Conservation (phyloP, 2,888 invertebrate species). For the Leucophenga montana region DNA sequence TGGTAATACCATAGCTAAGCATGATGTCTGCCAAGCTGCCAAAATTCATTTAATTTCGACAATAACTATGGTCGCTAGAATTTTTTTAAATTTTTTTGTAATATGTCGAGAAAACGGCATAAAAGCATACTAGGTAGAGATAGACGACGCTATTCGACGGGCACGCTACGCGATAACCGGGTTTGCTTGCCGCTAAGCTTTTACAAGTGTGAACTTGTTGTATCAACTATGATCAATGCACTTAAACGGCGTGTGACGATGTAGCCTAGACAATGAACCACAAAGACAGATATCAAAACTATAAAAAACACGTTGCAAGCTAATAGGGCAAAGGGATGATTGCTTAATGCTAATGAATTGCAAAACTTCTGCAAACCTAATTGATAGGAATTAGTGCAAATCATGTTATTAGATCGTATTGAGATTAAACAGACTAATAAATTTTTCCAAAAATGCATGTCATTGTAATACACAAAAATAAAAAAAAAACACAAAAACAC, state of each 20-base stretch:
- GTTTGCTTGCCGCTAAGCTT: not conserved
- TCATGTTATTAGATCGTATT: not conserved
- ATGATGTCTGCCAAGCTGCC: not conserved
- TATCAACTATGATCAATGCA: no score
- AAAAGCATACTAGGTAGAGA: not conserved
- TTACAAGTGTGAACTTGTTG: no score
- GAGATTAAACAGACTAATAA: not conserved
- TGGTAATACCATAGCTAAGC: constrained; percentile 11
- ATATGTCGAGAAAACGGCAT: constrained; percentile 34
- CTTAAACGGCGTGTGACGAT: not conserved
- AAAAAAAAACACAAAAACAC: no score
- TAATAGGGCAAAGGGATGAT: no score
- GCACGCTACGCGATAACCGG: not conserved
- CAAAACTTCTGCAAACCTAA: not conserved
- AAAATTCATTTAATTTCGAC: constrained; percentile 47
- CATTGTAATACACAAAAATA: not conserved
- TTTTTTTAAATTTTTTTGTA: constrained; percentile 58
- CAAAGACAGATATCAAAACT: no score
- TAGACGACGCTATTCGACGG: not conserved
- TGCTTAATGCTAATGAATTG: constrained; percentile 7
- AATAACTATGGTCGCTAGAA: constrained; percentile 40
- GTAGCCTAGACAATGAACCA: constrained; percentile 7
- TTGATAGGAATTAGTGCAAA: constrained; percentile 7
- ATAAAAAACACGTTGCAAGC: no score
- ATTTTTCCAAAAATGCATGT: constrained; percentile 4